These are phyloP conservation scores for Argyra leucocephala DNA, from an alignment of 2,888 invertebrate species.

Conservation along the genomic window DNA sequence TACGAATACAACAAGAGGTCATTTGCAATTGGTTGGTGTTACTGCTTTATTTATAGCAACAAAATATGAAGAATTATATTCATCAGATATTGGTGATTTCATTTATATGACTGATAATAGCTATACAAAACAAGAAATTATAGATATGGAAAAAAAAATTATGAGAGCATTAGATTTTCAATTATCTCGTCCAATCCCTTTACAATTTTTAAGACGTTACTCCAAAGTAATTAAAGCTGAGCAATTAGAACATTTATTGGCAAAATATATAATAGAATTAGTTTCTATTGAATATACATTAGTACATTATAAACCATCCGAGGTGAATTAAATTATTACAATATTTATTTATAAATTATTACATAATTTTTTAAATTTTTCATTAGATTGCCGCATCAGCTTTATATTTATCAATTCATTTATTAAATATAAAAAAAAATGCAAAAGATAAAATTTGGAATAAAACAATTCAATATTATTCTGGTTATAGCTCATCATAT, in stretches of 20 bases:
- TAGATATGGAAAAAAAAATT: conserved; percentile 74
- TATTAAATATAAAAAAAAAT: conserved; percentile 37
- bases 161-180: conserved; percentile 66
- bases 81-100: conserved; percentile 80
- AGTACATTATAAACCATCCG: conserved; percentile 70
- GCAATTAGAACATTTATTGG: conserved; percentile 64
- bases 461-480: conserved; percentile 63
- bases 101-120: conserved; percentile 84
- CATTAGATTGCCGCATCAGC: conserved; percentile 39
- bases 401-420: conserved; percentile 36
- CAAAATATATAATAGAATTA: conserved; percentile 86
- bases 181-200: conserved; percentile 74
- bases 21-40: conserved; percentile 80
- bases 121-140: conserved; percentile 67
- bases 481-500: conserved; percentile 60
- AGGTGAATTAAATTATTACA: conserved; percentile 55
- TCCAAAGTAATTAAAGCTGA: conserved; percentile 51
- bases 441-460: conserved; percentile 56
- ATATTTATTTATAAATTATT: conserved; percentile 7
- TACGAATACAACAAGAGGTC: conserved; percentile 54
- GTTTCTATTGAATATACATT: conserved; percentile 70
- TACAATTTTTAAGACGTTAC: conserved; percentile 80
- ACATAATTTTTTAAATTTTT: neutral
- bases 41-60: conserved; percentile 82
- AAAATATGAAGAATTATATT: conserved; percentile 91